Base-by-base conservation (phyloP, 2,888 invertebrate species). In the Xylocampa areola region DNA sequence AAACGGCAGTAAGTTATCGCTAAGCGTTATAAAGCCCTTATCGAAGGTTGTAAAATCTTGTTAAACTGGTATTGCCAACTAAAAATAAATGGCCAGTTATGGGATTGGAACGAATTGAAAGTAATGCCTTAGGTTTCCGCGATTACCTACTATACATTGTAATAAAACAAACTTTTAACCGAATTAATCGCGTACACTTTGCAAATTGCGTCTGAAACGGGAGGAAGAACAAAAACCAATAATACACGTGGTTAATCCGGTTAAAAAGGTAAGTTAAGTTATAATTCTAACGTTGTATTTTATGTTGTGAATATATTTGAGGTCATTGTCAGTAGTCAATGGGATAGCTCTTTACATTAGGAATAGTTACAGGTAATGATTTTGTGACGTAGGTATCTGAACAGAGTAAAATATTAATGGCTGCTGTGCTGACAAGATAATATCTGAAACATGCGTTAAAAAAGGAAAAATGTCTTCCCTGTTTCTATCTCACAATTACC, bases 81-180 rank as follows among this genome's bases (percentile, higher is more conserved):
- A 75, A 66, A 52, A 50, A 54, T 73, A 63, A 71, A 61, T 65
- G 55, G 61, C 70, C 61, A 33, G 29, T 17, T 61, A 57, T 40
- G 14, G 43, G 51, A 48, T 59, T 17, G 27, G 55, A 43, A 29
- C 39, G 44, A 27, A 57, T 16, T 43, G 13, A 50, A 54, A 51
- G 48, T 61, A 58, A 71, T 59, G n/a, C n/a, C n/a, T n/a, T n/a
- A n/a, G n/a, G n/a, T n/a, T n/a, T n/a, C n/a, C n/a, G n/a, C n/a
- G n/a, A n/a, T n/a, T n/a, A n/a, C n/a, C n/a, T n/a, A n/a, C n/a
- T n/a, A n/a, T n/a, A n/a, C n/a, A n/a, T n/a, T n/a, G n/a, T n/a
- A n/a, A n/a, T n/a, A n/a, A n/a, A n/a, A n/a, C n/a, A n/a, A n/a
- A n/a, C n/a, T n/a, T n/a, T n/a, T n/a, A n/a, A n/a, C n/a, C n/a